These are phyloP conservation scores for Aegithalos caudatus DNA, from an alignment of 2,113 vertebrate genomes.

Conservation along the genomic window DNA sequence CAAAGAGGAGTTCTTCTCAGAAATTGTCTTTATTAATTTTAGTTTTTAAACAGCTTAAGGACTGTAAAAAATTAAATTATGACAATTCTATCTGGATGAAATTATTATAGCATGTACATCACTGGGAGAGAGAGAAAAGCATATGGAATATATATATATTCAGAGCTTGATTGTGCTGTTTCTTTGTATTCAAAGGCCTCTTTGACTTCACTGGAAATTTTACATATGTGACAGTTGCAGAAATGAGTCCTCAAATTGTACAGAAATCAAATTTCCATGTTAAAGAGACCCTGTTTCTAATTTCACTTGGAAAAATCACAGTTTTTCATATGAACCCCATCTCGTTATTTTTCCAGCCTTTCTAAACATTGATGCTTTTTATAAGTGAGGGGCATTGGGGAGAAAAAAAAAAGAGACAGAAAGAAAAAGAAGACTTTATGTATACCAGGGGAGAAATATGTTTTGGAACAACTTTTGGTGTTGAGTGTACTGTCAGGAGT, in stretches of 20 bases:
- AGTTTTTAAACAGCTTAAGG: not conserved
- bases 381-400: not conserved
- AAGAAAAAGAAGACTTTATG: not conserved
- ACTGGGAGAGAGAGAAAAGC: conserved; percentile 1
- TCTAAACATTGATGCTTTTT: conserved; percentile 10
- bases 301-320: conserved; percentile 42
- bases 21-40: conserved; percentile 17
- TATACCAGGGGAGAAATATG: conserved; percentile 22
- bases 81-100: conserved; percentile 24
- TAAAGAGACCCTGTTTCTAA: conserved; percentile 37
- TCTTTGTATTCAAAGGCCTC: conserved; percentile 45
- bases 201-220: conserved; percentile 46
- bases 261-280: conserved; percentile 46
- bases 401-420: not conserved
- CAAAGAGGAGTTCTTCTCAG: not conserved
- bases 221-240: conserved; percentile 41
- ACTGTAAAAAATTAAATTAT: conserved; percentile 1
- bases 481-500: not conserved
- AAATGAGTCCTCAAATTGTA: conserved; percentile 36
- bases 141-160: conserved; percentile 43
- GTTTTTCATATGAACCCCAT: not conserved
- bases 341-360: not conserved
- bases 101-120: conserved; percentile 10
- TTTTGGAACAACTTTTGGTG: not conserved
- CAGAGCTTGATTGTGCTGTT: conserved; percentile 38